phyloP scores from a whole-genome alignment of 2,888 invertebrate species.

The Diplazon laetatorius region DNA sequence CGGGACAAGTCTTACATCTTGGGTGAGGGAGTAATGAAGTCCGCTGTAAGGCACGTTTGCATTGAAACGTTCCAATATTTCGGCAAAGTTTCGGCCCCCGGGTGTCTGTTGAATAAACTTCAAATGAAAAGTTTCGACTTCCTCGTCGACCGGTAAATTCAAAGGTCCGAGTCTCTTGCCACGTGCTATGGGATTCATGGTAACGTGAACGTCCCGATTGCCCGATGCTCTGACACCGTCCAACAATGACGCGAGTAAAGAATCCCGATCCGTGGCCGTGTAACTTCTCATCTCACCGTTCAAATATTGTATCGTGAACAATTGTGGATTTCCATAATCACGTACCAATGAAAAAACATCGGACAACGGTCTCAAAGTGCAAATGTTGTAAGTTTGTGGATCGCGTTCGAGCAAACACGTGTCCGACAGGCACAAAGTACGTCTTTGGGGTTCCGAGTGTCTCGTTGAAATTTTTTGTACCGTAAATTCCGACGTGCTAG shows the following conservation, averaged over 20 bases:
- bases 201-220: conserved; percentile 97
- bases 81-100: conserved; percentile 87
- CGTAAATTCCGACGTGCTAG: conserved; percentile 97
- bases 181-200: conserved; percentile 92
- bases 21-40: conserved; percentile 96
- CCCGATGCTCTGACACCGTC: conserved; percentile 99
- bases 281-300: conserved; percentile 95
- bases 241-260: conserved; percentile 95
- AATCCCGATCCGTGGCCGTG: conserved; percentile 97
- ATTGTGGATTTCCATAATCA: conserved; percentile 95
- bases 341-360: conserved; percentile 96
- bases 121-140: conserved; percentile 96
- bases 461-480: conserved; percentile 95
- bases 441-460: conserved; percentile 92
- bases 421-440: conserved; percentile 97
- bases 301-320: conserved; percentile 96
- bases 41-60: conserved; percentile 99
- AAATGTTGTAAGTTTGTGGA: conserved; percentile 97
- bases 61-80: conserved; percentile 97
- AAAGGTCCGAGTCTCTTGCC: conserved; percentile 95
- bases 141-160: conserved; percentile 96
- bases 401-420: conserved; percentile 98
- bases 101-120: conserved; percentile 89
- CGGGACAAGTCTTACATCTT: conserved; percentile 89
- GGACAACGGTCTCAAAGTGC: conserved; percentile 91